Percentiles rank a stretch among this genome's conserved stretches.
phyloP scores from a whole-genome alignment of 1,140 invertebrate genomes.

The Phortica variegata region DNA sequence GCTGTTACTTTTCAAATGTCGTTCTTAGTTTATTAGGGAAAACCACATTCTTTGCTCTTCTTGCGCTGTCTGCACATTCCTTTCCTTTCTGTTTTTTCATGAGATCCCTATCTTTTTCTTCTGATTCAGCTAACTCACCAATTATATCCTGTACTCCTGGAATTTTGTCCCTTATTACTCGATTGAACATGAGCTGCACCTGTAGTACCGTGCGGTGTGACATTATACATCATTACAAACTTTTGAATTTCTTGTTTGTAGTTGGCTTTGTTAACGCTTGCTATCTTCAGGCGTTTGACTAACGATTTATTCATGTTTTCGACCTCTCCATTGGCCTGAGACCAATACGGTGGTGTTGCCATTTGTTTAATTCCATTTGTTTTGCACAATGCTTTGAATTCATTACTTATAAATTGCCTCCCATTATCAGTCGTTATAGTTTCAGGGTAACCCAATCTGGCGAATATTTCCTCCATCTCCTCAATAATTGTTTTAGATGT shows the following conservation, averaged over 20 bases:
- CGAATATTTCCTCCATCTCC: too few species aligned
- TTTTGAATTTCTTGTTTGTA: constrained; percentile 9
- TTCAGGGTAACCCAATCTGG: too few species aligned
- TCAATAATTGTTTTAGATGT: too few species aligned
- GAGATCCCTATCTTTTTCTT: constrained; percentile 14
- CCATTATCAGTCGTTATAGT: too few species aligned
- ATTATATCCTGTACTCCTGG: constrained; percentile 9
- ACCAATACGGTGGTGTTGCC: constrained; percentile 1
- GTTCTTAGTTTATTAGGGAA: constrained; percentile 7
- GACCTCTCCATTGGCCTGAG: constrained; percentile 5
- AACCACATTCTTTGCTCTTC: constrained; percentile 10
- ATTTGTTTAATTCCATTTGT: not conserved
- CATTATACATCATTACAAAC: constrained; percentile 12
- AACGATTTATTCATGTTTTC: constrained; percentile 6
- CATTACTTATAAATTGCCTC: not conserved
- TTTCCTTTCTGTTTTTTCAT: constrained; percentile 19
- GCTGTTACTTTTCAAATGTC: too few species aligned
- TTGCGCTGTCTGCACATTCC: constrained; percentile 8
- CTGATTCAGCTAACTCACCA: constrained; percentile 7
- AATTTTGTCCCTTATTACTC: constrained; percentile 14
- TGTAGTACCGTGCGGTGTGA: constrained; percentile 14
- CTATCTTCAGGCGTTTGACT: constrained; percentile 9
- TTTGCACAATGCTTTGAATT: not conserved
- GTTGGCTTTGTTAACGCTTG: constrained; percentile 1
- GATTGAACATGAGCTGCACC: constrained; percentile 17